phyloP scores from a whole-genome alignment of 2,113 vertebrate genomes.

The Polypterus bichir region DNA sequence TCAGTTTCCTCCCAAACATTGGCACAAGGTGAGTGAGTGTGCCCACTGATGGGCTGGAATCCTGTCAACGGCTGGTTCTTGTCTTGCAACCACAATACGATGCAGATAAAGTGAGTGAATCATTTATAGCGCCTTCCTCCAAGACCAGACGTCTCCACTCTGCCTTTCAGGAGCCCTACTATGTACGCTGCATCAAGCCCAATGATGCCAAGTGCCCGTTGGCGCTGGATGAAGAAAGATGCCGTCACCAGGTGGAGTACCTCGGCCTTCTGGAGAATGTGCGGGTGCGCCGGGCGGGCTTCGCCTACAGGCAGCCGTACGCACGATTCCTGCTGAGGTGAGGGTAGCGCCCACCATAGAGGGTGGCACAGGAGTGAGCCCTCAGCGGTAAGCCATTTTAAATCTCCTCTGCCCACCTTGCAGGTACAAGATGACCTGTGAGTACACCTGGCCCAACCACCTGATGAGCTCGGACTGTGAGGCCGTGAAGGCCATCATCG shows the following conservation, averaged over 20 bases:
- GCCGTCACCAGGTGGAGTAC: constrained; percentile 78
- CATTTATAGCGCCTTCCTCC: too few species aligned
- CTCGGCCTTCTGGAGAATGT: constrained; percentile 87
- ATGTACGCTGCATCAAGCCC: constrained; percentile 84
- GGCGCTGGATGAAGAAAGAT: constrained; percentile 60
- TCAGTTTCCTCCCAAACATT: too few species aligned
- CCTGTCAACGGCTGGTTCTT: too few species aligned
- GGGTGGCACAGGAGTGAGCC: too few species aligned
- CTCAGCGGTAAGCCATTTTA: too few species aligned
- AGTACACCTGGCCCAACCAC: constrained; percentile 94
- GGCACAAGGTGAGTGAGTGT: too few species aligned
- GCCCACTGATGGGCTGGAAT: too few species aligned
- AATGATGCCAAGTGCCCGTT: constrained; percentile 70
- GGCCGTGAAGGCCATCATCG: constrained; percentile 68
- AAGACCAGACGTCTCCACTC: not conserved
- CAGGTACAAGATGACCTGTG: constrained; percentile 93
- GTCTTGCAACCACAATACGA: too few species aligned
- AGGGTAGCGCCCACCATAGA: constrained; percentile 9
- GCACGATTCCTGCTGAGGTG: constrained; percentile 77
- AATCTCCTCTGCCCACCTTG: not conserved
- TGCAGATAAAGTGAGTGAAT: too few species aligned
- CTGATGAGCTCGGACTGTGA: constrained; percentile 66
- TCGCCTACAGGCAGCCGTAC: constrained; percentile 81
- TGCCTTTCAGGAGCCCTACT: constrained; percentile 74
- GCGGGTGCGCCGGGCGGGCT: constrained; percentile 75